Evolutionary conservation across 2,888 invertebrate genomes (phyloP), one percentile per base, ranked within the genome.

Genomic region (Sinopyrophorus schimmeli): DNA sequence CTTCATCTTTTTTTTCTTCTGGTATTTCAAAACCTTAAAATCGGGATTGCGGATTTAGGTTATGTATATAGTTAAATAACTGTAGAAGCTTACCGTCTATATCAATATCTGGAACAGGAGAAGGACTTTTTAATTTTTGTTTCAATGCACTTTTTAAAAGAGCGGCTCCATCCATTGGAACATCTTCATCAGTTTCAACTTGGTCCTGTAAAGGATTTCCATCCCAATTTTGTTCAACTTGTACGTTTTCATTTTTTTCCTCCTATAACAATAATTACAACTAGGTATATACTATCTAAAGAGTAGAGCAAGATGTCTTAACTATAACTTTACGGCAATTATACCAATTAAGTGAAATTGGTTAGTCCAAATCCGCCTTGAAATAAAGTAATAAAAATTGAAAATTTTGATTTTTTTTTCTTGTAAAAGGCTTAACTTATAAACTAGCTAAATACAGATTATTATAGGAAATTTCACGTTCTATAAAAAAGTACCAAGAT

Each of bases 81-180:
- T 5, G 6, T 26, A 40, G 18, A 47, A 42, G 30, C 81, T 73
- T 72, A 52, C 87, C 87, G 70, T 88, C 88, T 44, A 87, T 82
- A 62, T 87, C 87, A 46, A 67, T 77, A 57, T 72, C 74, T 62
- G 62, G 65, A 7, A 62, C 58, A 35, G 66, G 68, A 47, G 62
- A 62, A 0, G 66, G 64, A 39, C 63, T 66, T 48, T 70, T 65
- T 54, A 71, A 68, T 16, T 56, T 73, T 55, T 77, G 76, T 63
- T 79, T 79, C 67, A 85, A 72, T 1, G 83, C 84, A 39, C 81
- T 84, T 63, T 91, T 85, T 0, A 92, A 74, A 52, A 92, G 77
- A 4, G 90, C 86, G 12, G 90, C 90, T 9, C 91, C 90, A 72
- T 91, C 90, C 48, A 91, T 77, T 27, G 87, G 86, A 42, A 80